Conservation (phyloP, 2,113 vertebrate genomes). For the Pteronura brasiliensis region DNA sequence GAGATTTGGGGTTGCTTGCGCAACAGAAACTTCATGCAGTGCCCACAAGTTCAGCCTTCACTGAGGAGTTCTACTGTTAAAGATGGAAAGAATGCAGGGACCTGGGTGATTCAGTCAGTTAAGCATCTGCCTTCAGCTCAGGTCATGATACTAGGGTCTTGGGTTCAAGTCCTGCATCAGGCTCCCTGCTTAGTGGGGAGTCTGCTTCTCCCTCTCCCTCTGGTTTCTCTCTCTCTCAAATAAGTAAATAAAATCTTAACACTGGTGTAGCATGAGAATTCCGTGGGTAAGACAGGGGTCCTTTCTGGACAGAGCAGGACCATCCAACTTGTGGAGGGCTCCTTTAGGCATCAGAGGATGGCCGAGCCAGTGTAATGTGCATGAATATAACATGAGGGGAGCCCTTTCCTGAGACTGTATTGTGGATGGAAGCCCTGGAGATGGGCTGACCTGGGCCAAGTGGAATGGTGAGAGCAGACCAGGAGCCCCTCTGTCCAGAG, state of each 20-base stretch:
- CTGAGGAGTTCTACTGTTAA: neutral
- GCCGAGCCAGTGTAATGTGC: neutral
- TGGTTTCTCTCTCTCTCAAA: too few relatives aligned
- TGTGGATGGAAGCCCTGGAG: neutral
- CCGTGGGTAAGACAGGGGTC: neutral
- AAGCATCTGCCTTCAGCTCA: too few relatives aligned
- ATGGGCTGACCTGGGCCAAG: neutral
- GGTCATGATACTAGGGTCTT: too few relatives aligned
- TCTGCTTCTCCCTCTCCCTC: too few relatives aligned
- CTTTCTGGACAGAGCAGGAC: neutral
- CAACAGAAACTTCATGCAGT: neutral
- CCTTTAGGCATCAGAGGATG: neutral
- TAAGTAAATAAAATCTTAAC: neutral
- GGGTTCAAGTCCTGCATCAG: too few relatives aligned
- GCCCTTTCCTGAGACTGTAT: neutral
- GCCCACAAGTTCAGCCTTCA: neutral
- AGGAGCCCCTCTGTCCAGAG: neutral
- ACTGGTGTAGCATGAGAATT: neutral
- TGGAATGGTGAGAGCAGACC: neutral
- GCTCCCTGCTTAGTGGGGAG: too few relatives aligned
- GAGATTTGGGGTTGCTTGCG: neutral
- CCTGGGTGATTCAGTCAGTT: too few relatives aligned
- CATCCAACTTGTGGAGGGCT: neutral
- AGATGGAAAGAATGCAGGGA: neutral
- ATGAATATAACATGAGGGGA: neutral